A percentile compares a stretch with the other conserved stretches of the same genome.
These are phyloP conservation scores for Heliconius melpomene DNA, from an alignment of 1,140 invertebrate genomes.

Conservation along the genomic window DNA sequence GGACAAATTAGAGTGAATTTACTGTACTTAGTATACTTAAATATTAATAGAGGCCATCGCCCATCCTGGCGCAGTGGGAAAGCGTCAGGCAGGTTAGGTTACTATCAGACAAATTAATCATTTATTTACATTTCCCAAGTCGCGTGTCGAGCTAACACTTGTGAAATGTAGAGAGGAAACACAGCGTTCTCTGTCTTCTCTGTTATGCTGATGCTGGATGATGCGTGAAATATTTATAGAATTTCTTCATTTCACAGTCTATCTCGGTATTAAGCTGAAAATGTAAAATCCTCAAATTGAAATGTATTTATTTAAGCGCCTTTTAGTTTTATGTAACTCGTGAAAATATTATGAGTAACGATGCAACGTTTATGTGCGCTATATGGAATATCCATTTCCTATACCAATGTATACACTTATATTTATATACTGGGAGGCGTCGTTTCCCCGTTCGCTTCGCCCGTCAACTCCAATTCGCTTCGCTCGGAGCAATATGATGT, in stretches of 20 bases:
- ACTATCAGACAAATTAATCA: too few species aligned
- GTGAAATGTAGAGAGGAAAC: too few species aligned
- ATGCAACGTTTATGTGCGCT: not conserved
- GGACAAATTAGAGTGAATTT: not conserved
- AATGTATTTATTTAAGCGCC: not conserved
- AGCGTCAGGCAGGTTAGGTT: not conserved
- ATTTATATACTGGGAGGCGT: too few species aligned
- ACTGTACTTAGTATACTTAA: not conserved
- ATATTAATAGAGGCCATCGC: not conserved
- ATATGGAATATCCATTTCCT: not conserved
- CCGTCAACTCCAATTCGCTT: too few species aligned
- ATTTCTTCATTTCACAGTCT: not conserved
- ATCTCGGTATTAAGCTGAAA: not conserved
- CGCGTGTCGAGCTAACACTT: too few species aligned
- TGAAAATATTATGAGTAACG: not conserved
- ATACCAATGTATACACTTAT: too few species aligned
- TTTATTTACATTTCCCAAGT: too few species aligned
- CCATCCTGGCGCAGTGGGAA: not conserved
- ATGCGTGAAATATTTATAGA: too few species aligned
- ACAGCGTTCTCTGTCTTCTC: too few species aligned
- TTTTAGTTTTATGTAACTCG: not conserved
- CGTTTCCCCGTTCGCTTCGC: too few species aligned
- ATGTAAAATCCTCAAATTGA: not conserved
- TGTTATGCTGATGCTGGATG: too few species aligned
- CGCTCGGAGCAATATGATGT: too few species aligned